Evolutionary conservation across 2,888 invertebrate species (phyloP).

Genomic region (Campaea margaritaria): DNA sequence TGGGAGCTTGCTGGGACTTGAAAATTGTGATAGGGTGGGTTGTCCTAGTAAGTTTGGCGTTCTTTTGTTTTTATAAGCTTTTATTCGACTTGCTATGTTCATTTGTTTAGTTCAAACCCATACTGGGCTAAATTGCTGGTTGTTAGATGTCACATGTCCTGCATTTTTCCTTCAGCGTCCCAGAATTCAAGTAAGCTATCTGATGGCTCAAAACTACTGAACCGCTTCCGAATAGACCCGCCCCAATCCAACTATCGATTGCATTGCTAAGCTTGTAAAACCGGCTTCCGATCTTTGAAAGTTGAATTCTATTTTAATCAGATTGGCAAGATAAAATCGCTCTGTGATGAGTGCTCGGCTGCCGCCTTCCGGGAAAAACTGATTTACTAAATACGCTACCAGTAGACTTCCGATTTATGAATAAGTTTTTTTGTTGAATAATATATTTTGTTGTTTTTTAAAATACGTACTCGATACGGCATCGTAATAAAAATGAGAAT

Average conservation of each 20-base stretch:
- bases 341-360: slow-evolving; percentile 14
- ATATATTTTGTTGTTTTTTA: too few species aligned
- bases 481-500: too few species aligned
- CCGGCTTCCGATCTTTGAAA: slow-evolving; percentile 14
- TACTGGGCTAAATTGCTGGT: too few species aligned
- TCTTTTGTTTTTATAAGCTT: background rate
- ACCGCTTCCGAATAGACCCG: slow-evolving; percentile 5
- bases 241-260: background rate
- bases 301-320: slow-evolving; percentile 28
- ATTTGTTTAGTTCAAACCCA: too few species aligned
- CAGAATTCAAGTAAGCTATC: too few species aligned
- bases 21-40: background rate
- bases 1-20: background rate
- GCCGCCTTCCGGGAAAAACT: slow-evolving; percentile 28
- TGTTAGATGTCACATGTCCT: too few species aligned
- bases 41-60: background rate
- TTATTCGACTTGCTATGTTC: background rate
- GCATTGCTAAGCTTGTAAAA: slow-evolving; percentile 7
- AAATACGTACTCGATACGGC: too few species aligned
- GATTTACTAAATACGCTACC: slow-evolving; percentile 6
- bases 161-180: too few species aligned
- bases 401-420: slow-evolving; percentile 14
- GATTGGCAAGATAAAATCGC: slow-evolving; percentile 18
- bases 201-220: too few species aligned
- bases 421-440: background rate